Conservation (phyloP, 64 coral and sea anemone genomes). For the Stichodactyla helianthus region DNA sequence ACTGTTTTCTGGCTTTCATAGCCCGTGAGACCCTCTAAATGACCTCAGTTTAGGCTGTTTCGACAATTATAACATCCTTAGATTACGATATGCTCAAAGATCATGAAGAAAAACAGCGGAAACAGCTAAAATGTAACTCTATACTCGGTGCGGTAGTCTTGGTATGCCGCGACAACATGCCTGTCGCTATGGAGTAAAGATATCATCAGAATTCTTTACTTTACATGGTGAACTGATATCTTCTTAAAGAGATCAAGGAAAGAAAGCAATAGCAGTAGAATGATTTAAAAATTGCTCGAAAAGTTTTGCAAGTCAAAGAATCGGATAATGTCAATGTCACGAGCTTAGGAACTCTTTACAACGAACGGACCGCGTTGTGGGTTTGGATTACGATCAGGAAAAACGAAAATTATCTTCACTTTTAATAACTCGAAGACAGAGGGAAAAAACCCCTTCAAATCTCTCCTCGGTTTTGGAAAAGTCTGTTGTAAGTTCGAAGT, state of each 20-base stretch:
- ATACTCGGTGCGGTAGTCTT: neutral
- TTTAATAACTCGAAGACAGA: neutral
- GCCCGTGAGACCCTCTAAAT: neutral
- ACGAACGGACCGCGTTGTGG: neutral
- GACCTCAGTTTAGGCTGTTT: constrained; percentile 19
- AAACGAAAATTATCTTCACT: neutral
- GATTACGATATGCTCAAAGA: neutral
- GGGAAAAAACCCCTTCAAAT: neutral
- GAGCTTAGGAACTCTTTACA: neutral
- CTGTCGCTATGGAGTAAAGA: neutral
- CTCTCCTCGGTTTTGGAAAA: neutral
- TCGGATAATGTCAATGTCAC: neutral
- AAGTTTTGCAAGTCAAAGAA: neutral
- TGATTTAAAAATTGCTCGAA: neutral
- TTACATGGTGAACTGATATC: neutral
- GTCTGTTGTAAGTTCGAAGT: neutral
- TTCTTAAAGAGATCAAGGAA: neutral
- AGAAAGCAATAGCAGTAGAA: neutral
- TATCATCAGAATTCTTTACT: neutral
- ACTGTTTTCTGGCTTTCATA: neutral
- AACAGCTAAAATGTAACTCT: constrained; percentile 1
- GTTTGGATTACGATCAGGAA: neutral
- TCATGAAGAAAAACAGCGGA: constrained; percentile 4
- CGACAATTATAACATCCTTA: neutral
- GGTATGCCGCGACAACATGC: neutral